Evolutionary conservation across 2,113 vertebrate genomes (phyloP), one percentile per base, ranked within the genome.

Genomic region (Tragelaphus scriptus): DNA sequence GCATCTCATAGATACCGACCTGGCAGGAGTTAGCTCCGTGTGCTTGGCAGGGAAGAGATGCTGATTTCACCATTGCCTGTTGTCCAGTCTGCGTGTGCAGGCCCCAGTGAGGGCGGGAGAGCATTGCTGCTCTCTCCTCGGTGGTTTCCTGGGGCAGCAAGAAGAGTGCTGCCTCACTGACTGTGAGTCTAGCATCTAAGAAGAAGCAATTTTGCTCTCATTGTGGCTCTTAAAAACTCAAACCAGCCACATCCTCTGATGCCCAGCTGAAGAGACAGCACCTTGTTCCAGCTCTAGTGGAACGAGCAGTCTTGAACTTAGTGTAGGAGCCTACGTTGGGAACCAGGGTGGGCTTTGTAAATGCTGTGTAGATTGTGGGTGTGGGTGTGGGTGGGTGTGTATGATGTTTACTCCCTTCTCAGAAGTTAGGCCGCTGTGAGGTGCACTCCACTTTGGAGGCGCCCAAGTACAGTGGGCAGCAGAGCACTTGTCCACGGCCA

Each of bases 121-220:
- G 17, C 71, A 1, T 47, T 6, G 2, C 56, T 2, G 32, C 8
- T 5, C 23, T 1, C 32, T 1, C 36, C 11, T 0, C 16, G 6
- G 19, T 56, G 12, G 26, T 56, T 90, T 56, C 30, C n/a, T 12
- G 6, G 28, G 44, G 21, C 61, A 21, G 26, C 14, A 86, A 25
- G 59, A 68, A 68, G 26, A 25, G 25, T 51, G 32, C 32, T 15
- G 77, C 49, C 58, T 87, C 19, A 13, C 51, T 19, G 1, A 55
- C 82, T 40, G 9, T 1, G 44, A 7, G 16, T 26, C 53, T 17
- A 4, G 5, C 40, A 15, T 25, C 56, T 23, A 5, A 75, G 84
- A 56, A 6, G 21, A 7, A 40, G 23, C 44, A 12, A 19, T 71
- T 32, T 65, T 25, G 7, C 15, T 32, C 26, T 55, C 47, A 9